A percentile compares a stretch with the other conserved stretches of the same genome.
Conservation (phyloP, 2,797 vertebrate species). For the Sebastiscus albofasciatus region DNA sequence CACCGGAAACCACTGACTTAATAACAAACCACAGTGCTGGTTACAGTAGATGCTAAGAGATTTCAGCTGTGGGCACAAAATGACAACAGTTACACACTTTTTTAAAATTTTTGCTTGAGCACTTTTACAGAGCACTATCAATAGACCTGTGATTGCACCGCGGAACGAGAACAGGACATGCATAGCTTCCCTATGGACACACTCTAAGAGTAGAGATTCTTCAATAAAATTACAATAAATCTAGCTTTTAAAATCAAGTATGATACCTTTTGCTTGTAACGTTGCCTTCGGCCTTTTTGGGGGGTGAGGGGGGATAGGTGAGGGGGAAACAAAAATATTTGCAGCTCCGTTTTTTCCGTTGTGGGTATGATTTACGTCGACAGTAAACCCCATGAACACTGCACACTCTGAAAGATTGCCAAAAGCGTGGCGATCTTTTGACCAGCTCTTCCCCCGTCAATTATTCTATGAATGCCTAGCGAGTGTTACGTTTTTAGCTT, state of each 20-base stretch:
- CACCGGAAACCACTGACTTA: slow-evolving; percentile 83
- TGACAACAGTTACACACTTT: slow-evolving; percentile 82
- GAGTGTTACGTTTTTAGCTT: slow-evolving; percentile 55
- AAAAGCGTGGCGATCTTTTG: slow-evolving; percentile 49
- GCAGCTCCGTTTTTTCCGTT: slow-evolving; percentile 68
- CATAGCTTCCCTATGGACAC: slow-evolving; percentile 87
- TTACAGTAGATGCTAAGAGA: slow-evolving; percentile 84
- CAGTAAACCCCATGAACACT: slow-evolving; percentile 67
- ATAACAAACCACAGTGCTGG: slow-evolving; percentile 85
- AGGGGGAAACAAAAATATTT: slow-evolving; percentile 44
- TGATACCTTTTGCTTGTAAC: slow-evolving; percentile 71
- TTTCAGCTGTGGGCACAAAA: slow-evolving; percentile 86
- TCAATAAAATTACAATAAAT: slow-evolving; percentile 81
- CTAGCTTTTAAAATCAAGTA: slow-evolving; percentile 81
- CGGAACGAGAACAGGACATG: slow-evolving; percentile 85
- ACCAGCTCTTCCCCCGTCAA: slow-evolving; percentile 46
- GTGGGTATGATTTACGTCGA: slow-evolving; percentile 61
- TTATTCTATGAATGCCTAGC: slow-evolving; percentile 51
- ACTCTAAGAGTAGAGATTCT: slow-evolving; percentile 81
- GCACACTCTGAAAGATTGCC: slow-evolving; percentile 58
- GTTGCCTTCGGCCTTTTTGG: slow-evolving; percentile 68
- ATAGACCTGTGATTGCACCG: slow-evolving; percentile 79
- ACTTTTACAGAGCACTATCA: slow-evolving; percentile 86
- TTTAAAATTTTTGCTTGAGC: slow-evolving; percentile 83
- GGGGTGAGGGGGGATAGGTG: neutral